Evolutionary conservation across 2,888 invertebrate genomes (phyloP).

Genomic region (Brenthis hecate): DNA sequence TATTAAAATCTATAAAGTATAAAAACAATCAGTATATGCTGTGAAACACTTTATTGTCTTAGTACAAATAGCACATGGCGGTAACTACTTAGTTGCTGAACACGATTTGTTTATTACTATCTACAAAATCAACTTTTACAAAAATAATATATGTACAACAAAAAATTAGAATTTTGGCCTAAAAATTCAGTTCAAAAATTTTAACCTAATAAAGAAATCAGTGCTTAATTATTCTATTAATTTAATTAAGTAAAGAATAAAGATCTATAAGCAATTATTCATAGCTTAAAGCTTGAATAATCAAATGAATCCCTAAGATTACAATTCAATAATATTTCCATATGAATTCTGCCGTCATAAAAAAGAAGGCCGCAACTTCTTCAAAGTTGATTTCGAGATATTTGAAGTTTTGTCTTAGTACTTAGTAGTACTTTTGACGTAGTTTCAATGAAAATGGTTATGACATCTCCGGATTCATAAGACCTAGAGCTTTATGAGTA

Average conservation of each 20-base stretch:
- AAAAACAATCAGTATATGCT: not conserved
- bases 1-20: too few species aligned
- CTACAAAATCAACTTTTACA: not conserved
- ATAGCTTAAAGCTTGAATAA: too few species aligned
- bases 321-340: too few species aligned
- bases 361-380: too few species aligned
- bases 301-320: too few species aligned
- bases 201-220: not conserved
- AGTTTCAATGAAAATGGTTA: too few species aligned
- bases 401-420: too few species aligned
- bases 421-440: too few species aligned
- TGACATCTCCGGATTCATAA: too few species aligned
- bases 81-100: constrained; percentile 27
- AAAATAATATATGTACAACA: not conserved
- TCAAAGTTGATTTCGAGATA: too few species aligned
- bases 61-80: constrained; percentile 29
- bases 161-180: not conserved
- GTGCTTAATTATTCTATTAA: not conserved
- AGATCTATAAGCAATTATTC: not conserved
- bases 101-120: constrained; percentile 17
- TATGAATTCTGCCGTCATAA: too few species aligned
- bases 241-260: not conserved
- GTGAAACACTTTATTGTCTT: constrained; percentile 30
- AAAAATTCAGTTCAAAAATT: not conserved
- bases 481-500: too few species aligned